Base-by-base conservation (phyloP, 2,113 vertebrate species). In the Cephalopterus ornatus region DNA sequence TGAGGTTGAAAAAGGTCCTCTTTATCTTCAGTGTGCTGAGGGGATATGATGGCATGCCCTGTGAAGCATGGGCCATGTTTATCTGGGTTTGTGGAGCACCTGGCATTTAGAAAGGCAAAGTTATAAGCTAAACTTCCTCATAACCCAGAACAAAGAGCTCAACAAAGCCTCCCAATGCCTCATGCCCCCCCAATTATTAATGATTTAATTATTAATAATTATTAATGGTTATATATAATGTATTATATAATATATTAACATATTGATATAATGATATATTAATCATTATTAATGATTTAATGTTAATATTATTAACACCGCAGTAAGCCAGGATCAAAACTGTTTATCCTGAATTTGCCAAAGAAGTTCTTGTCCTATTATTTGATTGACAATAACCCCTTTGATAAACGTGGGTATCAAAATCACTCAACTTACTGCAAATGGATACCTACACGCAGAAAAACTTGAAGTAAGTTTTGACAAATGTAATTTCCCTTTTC, bases 1-100 rank as follows among this genome's bases (percentile, higher is more conserved):
- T 15, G 37, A 55, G 30, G 42, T 44, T 10, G 9, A 20, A 33
- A 73, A 75, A 42, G n/a, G 24, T 50, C 4, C 21, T 22, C 21
- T 19, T 1, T 2, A 24, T 2, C 24, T 20, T 9, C 3, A 23
- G 8, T 35, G 13, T 2, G 30, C 24, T 52, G 42, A 33, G 6
- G 33, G 35, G 52, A 52, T 35, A 28, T 5, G 59, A 49, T 30
- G 28, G 47, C 70, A 63, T 5, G 14, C 12, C 30, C 24, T 33
- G 20, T 8, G 35, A 6, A 73, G 21, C 47, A 70, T 4, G 6
- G 8, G 22, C 9, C 0, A 0, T 50, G 11, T 30, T 61, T 28
- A 21, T 56, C 22, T 2, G 13, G 13, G 33, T 24, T 50, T 42
- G 41, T 11, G 35, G 20, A 76, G 23, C 23, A 47, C 10, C 39